Evolutionary conservation across 2,888 invertebrate species (phyloP).

Genomic region (Cetonia aurata): DNA sequence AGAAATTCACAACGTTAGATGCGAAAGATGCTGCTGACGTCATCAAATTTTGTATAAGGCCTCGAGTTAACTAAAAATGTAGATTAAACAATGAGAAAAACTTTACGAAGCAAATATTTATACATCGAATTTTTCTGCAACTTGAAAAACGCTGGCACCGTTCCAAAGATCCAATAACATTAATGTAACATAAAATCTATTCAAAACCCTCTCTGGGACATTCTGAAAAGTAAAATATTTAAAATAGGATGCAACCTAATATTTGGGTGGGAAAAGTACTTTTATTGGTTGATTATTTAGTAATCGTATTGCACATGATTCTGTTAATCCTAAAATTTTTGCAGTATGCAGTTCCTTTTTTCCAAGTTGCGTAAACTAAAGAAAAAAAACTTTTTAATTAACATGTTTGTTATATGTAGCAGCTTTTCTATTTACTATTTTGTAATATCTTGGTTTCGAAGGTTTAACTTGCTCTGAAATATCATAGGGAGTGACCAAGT

Average conservation of each 20-base stretch:
- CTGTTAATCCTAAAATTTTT: conserved; percentile 81
- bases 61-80: conserved; percentile 73
- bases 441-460: conserved; percentile 70
- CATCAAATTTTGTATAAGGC: conserved; percentile 83
- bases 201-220: conserved; percentile 73
- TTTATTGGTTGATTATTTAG: conserved; percentile 76
- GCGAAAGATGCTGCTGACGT: conserved; percentile 80
- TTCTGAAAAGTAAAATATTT: conserved; percentile 66
- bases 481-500: conserved; percentile 87
- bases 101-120: background rate
- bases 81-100: background rate
- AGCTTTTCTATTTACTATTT: conserved; percentile 68
- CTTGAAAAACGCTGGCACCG: conserved; percentile 73
- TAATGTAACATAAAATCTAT: conserved; percentile 87
- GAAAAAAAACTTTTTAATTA: conserved; percentile 49
- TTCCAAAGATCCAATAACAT: conserved; percentile 86
- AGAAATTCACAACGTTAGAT: conserved; percentile 82
- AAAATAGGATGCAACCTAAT: background rate
- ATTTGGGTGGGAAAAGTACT: conserved; percentile 59
- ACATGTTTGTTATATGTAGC: conserved; percentile 16
- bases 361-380: conserved; percentile 74
- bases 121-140: conserved; percentile 77
- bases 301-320: conserved; percentile 77
- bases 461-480: conserved; percentile 71
- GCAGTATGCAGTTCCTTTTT: conserved; percentile 79